These are phyloP conservation scores for Limnephilus lunatus DNA, from an alignment of 2,888 invertebrate genomes.

Conservation along the genomic window DNA sequence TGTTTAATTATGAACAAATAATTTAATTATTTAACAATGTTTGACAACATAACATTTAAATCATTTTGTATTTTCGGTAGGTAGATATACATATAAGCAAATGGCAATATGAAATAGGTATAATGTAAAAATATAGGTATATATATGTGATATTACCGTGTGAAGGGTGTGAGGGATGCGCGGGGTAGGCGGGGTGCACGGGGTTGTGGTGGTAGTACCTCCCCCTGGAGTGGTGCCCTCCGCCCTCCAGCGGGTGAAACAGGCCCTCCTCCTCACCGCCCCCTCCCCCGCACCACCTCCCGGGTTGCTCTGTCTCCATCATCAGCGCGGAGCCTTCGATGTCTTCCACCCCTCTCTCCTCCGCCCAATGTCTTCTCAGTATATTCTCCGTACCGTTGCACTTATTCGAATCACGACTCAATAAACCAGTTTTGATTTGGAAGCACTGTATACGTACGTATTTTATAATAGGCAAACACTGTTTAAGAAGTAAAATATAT, in stretches of 20 bases:
- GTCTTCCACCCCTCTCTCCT: neutral
- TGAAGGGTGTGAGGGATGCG: constrained; percentile 75
- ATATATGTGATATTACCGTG: constrained; percentile 38
- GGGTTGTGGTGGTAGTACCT: constrained; percentile 76
- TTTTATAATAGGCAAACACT: constrained; percentile 31
- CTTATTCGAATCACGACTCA: neutral
- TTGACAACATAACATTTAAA: neutral
- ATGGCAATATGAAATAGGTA: neutral
- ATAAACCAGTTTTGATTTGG: constrained; percentile 24
- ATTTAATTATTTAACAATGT: neutral
- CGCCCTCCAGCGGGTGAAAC: constrained; percentile 78
- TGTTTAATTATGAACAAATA: neutral
- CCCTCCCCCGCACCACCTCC: constrained; percentile 78
- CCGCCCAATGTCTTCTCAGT: neutral
- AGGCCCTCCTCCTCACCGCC: constrained; percentile 76
- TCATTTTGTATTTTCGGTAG: neutral
- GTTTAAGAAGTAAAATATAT: constrained; percentile 16
- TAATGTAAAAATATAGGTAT: neutral
- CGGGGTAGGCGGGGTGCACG: constrained; percentile 78
- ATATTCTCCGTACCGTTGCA: neutral
- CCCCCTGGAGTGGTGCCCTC: constrained; percentile 76
- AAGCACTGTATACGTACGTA: constrained; percentile 10
- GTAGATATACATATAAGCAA: neutral
- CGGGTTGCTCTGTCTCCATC: constrained; percentile 72
- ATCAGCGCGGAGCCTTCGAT: constrained; percentile 51